phyloP scores from a whole-genome alignment of 2,113 vertebrate species.

The Propithecus coquereli region DNA sequence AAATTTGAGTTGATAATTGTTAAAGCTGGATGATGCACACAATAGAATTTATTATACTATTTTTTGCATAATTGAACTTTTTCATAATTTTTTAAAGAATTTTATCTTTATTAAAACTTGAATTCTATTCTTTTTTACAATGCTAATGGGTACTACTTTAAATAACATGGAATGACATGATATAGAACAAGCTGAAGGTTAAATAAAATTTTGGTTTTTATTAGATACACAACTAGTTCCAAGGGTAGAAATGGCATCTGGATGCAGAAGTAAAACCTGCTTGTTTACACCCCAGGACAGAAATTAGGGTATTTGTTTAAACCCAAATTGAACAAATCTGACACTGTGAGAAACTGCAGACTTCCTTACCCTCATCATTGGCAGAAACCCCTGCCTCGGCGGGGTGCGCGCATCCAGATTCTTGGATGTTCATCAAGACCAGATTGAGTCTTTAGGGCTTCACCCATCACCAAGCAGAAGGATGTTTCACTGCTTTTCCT shows the following conservation, averaged over 20 bases:
- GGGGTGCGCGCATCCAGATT: slow-evolving; percentile 12
- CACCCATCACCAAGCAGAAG: slow-evolving; percentile 53
- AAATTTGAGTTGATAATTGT: not conserved
- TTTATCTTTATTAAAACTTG: not conserved
- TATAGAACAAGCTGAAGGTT: not conserved
- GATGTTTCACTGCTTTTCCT: not conserved
- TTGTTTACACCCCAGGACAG: slow-evolving; percentile 42
- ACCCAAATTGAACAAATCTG: slow-evolving; percentile 55
- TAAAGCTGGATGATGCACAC: not conserved
- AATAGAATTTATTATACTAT: not conserved
- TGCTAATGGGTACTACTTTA: not conserved
- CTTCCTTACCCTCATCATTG: slow-evolving; percentile 9
- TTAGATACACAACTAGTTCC: not conserved
- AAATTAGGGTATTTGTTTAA: slow-evolving; percentile 54
- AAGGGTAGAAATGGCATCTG: slow-evolving; percentile 21
- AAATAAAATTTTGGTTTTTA: not conserved
- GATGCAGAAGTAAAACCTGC: slow-evolving; percentile 8
- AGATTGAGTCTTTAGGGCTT: slow-evolving; percentile 63
- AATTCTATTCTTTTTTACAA: not conserved
- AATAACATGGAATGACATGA: not conserved
- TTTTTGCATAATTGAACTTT: not conserved
- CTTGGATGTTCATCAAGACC: slow-evolving; percentile 65
- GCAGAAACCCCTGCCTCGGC: slow-evolving; percentile 43
- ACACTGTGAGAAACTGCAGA: slow-evolving; percentile 44
- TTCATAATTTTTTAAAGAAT: not conserved